These are phyloP conservation scores for Eristalis tenax DNA, from an alignment of 2,888 invertebrate species.

Conservation along the genomic window DNA sequence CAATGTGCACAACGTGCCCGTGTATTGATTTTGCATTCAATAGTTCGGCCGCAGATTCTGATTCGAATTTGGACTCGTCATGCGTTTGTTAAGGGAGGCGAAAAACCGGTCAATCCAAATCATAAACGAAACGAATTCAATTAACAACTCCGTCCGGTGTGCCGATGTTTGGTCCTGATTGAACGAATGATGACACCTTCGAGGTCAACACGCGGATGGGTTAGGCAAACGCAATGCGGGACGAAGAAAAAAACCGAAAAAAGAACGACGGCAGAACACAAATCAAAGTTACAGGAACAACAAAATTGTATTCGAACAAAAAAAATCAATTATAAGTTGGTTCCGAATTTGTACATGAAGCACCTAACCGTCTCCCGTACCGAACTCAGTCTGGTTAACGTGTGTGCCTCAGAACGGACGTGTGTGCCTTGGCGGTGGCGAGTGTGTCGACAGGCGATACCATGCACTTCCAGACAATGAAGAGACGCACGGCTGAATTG, in stretches of 20 bases:
- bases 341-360: constrained; percentile 34
- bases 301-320: neutral
- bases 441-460: neutral
- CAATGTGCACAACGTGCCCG: neutral
- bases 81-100: neutral
- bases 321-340: constrained; percentile 50
- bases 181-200: neutral
- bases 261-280: neutral
- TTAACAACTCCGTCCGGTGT: constrained; percentile 2
- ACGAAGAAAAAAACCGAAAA: constrained; percentile 16
- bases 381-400: constrained; percentile 51
- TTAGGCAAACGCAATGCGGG: neutral
- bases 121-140: constrained; percentile 27
- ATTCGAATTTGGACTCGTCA: neutral
- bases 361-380: constrained; percentile 54
- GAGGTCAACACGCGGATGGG: neutral
- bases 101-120: constrained; percentile 20
- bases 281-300: neutral
- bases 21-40: constrained; percentile 18
- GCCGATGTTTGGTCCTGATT: neutral
- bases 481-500: neutral
- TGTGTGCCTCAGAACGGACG: constrained; percentile 8
- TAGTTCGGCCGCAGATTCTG: neutral
- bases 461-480: neutral
- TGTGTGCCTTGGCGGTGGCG: neutral